These are phyloP conservation scores for Thalassaphorura encarpata DNA, from an alignment of 1,140 invertebrate genomes.

Conservation along the genomic window DNA sequence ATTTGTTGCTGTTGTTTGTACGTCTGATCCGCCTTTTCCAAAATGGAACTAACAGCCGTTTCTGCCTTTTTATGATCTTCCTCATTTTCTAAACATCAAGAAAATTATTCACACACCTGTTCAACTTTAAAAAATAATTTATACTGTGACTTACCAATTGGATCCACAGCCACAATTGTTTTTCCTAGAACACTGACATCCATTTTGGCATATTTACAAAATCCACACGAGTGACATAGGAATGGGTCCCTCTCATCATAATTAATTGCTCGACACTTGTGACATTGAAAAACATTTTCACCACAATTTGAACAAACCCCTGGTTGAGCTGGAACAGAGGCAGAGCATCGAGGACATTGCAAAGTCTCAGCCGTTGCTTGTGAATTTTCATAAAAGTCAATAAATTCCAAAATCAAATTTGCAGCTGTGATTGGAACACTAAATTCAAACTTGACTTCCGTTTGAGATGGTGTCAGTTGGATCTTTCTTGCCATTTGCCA, in stretches of 20 bases:
- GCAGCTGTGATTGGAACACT: conserved; percentile 92
- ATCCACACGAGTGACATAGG: conserved; percentile 95
- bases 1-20: conserved; percentile 81
- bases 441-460: conserved; percentile 92
- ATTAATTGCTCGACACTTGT: conserved; percentile 95
- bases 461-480: conserved; percentile 75
- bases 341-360: conserved; percentile 91
- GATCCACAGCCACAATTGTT: conserved; percentile 30
- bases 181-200: conserved; percentile 50
- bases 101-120: too few species aligned
- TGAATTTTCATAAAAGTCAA: conserved; percentile 90
- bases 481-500: conserved; percentile 96
- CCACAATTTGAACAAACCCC: conserved; percentile 96
- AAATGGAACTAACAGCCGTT: conserved; percentile 70
- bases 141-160: conserved; percentile 21
- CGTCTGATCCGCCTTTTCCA: conserved; percentile 90
- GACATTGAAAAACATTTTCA: conserved; percentile 97
- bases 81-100: conserved; percentile 64
- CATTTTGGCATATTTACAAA: conserved; percentile 99
- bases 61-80: conserved; percentile 94
- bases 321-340: conserved; percentile 90
- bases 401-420: conserved; percentile 98
- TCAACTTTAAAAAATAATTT: too few species aligned
- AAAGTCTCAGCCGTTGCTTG: conserved; percentile 78
- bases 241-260: conserved; percentile 99